phyloP scores from a whole-genome alignment of 2,888 invertebrate species.

The Brenthis hecate region DNA sequence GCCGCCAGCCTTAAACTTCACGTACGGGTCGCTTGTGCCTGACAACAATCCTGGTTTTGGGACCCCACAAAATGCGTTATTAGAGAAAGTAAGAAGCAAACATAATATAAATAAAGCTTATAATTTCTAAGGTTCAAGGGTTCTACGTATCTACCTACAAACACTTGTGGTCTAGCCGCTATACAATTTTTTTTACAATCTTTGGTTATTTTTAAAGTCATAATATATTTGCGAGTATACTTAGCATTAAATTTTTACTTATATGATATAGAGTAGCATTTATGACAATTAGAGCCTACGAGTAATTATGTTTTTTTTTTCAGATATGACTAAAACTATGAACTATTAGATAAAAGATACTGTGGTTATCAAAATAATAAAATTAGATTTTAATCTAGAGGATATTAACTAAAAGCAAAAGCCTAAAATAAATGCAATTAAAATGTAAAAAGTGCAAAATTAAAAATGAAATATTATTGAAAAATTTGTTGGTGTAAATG shows the following conservation, averaged over 20 bases:
- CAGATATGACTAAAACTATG: neutral
- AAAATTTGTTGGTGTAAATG: constrained; percentile 8
- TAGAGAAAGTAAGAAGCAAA: constrained; percentile 71
- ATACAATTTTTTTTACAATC: neutral
- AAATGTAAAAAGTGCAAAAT: constrained; percentile 55
- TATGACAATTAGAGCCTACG: no score
- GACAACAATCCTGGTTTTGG: constrained; percentile 78
- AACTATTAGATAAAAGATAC: constrained; percentile 1
- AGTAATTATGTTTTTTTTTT: no score
- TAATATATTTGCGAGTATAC: no score
- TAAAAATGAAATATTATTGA: constrained; percentile 36
- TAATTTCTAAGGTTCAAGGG: constrained; percentile 18
- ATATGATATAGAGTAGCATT: no score
- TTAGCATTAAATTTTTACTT: no score
- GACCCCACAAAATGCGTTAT: constrained; percentile 66
- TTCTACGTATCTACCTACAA: constrained; percentile 7
- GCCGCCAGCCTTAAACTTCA: constrained; percentile 95
- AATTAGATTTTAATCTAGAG: constrained; percentile 12
- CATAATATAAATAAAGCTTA: constrained; percentile 41
- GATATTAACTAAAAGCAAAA: constrained; percentile 52
- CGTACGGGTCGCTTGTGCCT: constrained; percentile 99
- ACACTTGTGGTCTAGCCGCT: neutral
- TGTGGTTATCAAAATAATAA: constrained; percentile 21
- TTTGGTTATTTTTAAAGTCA: no score
- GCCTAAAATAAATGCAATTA: constrained; percentile 53